phyloP scores from a whole-genome alignment of 2,113 vertebrate genomes.

The Plotosus lineatus region DNA sequence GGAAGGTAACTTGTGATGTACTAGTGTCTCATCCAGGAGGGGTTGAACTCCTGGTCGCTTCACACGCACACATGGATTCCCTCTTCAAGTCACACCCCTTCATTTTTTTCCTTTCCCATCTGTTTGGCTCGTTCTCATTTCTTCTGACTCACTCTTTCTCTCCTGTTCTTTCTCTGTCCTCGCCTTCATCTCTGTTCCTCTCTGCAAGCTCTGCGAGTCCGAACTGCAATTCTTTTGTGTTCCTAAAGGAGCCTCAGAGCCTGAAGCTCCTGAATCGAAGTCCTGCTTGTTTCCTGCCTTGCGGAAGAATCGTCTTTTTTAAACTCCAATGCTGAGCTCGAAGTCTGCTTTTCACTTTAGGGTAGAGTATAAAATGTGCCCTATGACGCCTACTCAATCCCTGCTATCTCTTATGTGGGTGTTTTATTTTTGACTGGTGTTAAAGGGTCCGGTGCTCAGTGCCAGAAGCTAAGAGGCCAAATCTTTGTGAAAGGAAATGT shows the following conservation, averaged over 20 bases:
- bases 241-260: slow-evolving; percentile 2
- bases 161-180: not conserved
- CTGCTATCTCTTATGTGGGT: not conserved
- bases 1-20: too few relatives aligned
- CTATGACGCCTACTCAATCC: not conserved
- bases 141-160: not conserved
- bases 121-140: not conserved
- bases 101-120: not conserved
- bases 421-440: slow-evolving; percentile 13
- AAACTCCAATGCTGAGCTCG: not conserved
- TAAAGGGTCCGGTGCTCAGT: not conserved
- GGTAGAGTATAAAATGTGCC: too few relatives aligned
- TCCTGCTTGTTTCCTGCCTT: not conserved
- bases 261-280: not conserved
- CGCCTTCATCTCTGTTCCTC: not conserved
- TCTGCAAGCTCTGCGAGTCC: not conserved
- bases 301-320: not conserved
- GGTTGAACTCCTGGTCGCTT: too few relatives aligned
- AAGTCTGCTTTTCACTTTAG: too few relatives aligned
- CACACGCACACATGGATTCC: too few relatives aligned
- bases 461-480: not conserved
- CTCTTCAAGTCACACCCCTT: not conserved
- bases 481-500: not conserved
- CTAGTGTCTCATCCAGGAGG: too few relatives aligned
- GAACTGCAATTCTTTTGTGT: not conserved